These are phyloP conservation scores for Siderastrea siderea DNA, from an alignment of 92 coral and sea anemone species.

Conservation along the genomic window DNA sequence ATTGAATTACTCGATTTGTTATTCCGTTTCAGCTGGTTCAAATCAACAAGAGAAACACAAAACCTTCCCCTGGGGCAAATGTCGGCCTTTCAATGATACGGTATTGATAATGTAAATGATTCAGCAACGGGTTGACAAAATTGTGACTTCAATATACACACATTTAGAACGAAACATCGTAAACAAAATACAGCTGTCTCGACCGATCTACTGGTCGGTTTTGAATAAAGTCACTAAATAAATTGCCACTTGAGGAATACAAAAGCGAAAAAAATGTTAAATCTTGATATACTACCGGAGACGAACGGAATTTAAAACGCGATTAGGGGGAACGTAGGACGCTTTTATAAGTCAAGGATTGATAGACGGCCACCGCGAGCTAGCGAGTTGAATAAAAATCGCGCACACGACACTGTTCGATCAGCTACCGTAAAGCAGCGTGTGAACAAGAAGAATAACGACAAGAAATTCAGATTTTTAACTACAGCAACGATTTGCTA, in stretches of 20 bases:
- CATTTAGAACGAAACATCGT: background rate
- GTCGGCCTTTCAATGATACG: constrained; percentile 24
- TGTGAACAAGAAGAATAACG: background rate
- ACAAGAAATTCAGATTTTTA: background rate
- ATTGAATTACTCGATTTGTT: constrained; percentile 9
- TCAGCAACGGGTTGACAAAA: constrained; percentile 24
- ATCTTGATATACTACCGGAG: background rate
- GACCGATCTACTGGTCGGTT: constrained; percentile 1
- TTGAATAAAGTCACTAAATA: constrained; percentile 5
- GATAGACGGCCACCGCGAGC: background rate
- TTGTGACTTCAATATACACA: constrained; percentile 11
- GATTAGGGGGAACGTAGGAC: constrained; percentile 8
- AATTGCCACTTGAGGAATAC: constrained; percentile 33
- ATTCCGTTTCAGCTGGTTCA: constrained; percentile 30
- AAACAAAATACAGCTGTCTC: constrained; percentile 41
- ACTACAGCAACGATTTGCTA: background rate
- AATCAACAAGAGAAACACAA: constrained; percentile 36
- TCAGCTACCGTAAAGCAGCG: background rate
- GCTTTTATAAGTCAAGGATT: background rate
- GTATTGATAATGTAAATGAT: constrained; percentile 41
- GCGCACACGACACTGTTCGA: background rate
- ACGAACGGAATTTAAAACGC: constrained; percentile 31
- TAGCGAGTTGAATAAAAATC: background rate
- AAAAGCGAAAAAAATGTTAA: background rate
- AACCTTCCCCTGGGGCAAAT: constrained; percentile 51